phyloP scores from a whole-genome alignment of 1,140 invertebrate species.

The Drosophila lini region DNA sequence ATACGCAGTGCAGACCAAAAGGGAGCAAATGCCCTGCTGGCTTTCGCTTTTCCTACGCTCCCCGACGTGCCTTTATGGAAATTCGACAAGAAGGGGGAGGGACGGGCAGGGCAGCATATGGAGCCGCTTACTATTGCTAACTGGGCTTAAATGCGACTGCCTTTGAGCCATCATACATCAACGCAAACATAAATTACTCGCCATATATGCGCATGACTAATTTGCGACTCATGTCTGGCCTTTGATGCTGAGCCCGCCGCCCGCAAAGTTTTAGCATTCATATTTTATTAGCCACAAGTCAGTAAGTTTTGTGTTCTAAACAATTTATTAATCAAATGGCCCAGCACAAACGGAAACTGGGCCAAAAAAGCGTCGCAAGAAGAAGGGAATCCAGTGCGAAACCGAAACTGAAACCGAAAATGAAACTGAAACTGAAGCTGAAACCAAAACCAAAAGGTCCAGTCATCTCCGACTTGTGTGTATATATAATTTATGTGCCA shows the following conservation, averaged over 20 bases:
- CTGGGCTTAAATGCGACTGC: constrained; percentile 69
- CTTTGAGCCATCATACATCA: constrained; percentile 62
- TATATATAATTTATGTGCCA: constrained; percentile 73
- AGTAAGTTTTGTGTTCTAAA: constrained; percentile 75
- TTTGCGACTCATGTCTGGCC: constrained; percentile 60
- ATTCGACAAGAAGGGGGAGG: constrained; percentile 15
- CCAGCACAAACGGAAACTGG: constrained; percentile 31
- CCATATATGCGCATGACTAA: constrained; percentile 79
- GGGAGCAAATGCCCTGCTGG: constrained; percentile 18
- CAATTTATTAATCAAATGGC: constrained; percentile 80
- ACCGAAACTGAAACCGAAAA: neutral
- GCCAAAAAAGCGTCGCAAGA: constrained; percentile 13
- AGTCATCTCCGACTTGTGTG: constrained; percentile 27
- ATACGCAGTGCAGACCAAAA: constrained; percentile 59
- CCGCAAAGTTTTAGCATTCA: constrained; percentile 72
- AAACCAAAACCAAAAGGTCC: constrained; percentile 39
- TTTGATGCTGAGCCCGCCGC: constrained; percentile 58
- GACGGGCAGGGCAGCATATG: constrained; percentile 53
- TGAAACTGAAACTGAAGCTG: constrained; percentile 12
- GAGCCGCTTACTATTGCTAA: constrained; percentile 61
- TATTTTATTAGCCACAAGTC: constrained; percentile 80
- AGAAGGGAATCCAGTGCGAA: constrained; percentile 14
- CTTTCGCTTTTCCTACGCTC: neutral
- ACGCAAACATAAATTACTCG: constrained; percentile 70
- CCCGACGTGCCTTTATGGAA: constrained; percentile 36